Base-by-base conservation (phyloP, 2,888 invertebrate species). In the Polyommatus iphigenia region DNA sequence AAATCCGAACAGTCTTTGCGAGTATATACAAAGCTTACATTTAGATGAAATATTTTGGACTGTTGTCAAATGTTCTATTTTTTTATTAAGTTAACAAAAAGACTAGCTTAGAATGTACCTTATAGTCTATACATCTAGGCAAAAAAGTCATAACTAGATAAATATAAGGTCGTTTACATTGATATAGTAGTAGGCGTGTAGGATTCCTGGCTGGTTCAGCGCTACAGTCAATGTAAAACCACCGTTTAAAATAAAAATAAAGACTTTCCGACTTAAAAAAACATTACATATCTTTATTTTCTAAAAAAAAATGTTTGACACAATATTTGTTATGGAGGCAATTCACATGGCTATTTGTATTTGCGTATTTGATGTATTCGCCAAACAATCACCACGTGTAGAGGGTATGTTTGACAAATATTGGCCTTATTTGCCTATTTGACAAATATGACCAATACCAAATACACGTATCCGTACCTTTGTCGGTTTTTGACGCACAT, bases 1-100 rank as follows among this genome's bases (percentile, higher is more conserved):
- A 67, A 67, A 67, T 29, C 67, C 67, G 29, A 67, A 29, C 67
- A 67, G 67, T 67, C 67, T 67, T 67, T 67, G 29, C 67, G 67
- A 29, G 67, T 67, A 67, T 67, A 15, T 67, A 67, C 67, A 67
- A 67, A 67, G 67, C 67, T 62, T 62, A 62, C 20, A 29, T 10
- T 29, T 67, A 67, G 15, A 67, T 67, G 67, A 67, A 67, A 67
- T 29, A 67, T 67, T 67, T 67, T 67, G 15, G 67, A 67, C 67
- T 29, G 67, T 67, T 67, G 67, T 15, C 15, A 29, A 15, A 67
- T 67, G 67, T 67, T 67, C 67, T 67, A 67, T 3, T 29, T 24
- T 24, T 29, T 67, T 24, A 20, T 67, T 29, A 67, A 29, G 67
- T 67, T 67, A 67, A 29, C 67, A 67, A 29, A 57, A 59, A 59